A percentile compares a stretch with the other conserved stretches of the same genome.
These are phyloP conservation scores for Zeus faber DNA, from an alignment of 2,113 vertebrate genomes.

Conservation along the genomic window DNA sequence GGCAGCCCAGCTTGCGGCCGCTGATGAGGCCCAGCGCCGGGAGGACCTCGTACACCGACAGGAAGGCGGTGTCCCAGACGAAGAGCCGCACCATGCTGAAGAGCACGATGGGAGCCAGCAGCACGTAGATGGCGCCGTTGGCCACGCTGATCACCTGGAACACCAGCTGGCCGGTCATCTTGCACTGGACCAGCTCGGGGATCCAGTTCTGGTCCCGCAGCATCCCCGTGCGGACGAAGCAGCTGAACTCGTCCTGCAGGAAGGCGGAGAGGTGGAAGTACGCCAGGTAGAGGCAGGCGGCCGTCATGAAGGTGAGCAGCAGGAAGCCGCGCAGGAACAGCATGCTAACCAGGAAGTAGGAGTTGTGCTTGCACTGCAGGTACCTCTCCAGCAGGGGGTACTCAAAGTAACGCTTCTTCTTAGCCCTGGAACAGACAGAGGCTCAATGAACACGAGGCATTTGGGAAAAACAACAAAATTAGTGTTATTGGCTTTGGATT, in stretches of 20 bases:
- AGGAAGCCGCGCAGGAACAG: conserved; percentile 88
- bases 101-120: conserved; percentile 82
- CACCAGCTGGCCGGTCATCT: conserved; percentile 83
- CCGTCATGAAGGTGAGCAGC: conserved; percentile 82
- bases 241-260: conserved; percentile 93
- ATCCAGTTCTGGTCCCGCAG: conserved; percentile 75
- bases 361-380: conserved; percentile 86
- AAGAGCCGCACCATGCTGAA: conserved; percentile 88
- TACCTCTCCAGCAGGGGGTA: conserved; percentile 93
- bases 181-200: conserved; percentile 85
- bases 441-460: not conserved
- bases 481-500: no score
- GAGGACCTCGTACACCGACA: conserved; percentile 91
- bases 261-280: conserved; percentile 89
- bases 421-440: conserved; percentile 77
- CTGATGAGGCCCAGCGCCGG: conserved; percentile 88
- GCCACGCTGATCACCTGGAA: conserved; percentile 90
- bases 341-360: conserved; percentile 84
- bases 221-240: conserved; percentile 83
- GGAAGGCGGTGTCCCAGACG: conserved; percentile 90
- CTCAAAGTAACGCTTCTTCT: conserved; percentile 91
- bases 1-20: conserved; percentile 86
- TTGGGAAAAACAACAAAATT: no score
- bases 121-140: conserved; percentile 78
- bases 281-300: conserved; percentile 88